Conservation (phyloP, 2,888 invertebrate species). For the Dioctria rufipes region DNA sequence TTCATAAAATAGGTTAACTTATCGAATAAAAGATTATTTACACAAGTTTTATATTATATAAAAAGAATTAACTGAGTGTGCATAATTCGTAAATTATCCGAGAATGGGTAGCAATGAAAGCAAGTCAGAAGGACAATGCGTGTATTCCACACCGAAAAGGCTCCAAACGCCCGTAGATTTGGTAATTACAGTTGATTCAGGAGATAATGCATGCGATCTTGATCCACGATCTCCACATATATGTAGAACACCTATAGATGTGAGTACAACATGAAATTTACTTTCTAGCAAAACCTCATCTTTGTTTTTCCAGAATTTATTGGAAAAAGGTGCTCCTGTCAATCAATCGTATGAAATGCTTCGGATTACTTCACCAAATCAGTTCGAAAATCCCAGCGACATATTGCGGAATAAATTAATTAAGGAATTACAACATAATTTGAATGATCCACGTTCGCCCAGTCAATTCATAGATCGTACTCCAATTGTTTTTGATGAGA, state of each 20-base stretch:
- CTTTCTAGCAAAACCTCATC: background rate
- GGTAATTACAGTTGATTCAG: slow-evolving; percentile 19
- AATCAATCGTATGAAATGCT: background rate
- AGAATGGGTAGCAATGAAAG: slow-evolving; percentile 26
- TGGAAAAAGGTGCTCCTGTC: background rate
- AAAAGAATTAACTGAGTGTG: too few relatives aligned
- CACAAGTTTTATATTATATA: too few relatives aligned
- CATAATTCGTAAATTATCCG: background rate
- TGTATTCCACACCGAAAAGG: slow-evolving; percentile 16
- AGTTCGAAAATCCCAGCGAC: slow-evolving; percentile 5
- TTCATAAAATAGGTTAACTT: too few relatives aligned
- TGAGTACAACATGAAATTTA: slow-evolving; percentile 17
- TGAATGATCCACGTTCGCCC: slow-evolving; percentile 59
- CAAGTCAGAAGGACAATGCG: slow-evolving; percentile 21
- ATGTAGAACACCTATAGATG: slow-evolving; percentile 57
- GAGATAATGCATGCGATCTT: background rate
- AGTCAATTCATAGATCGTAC: slow-evolving; percentile 56
- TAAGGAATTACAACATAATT: slow-evolving; percentile 21
- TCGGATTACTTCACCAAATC: background rate
- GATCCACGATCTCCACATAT: slow-evolving; percentile 58
- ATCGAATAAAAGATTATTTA: too few relatives aligned
- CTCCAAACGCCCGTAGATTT: background rate
- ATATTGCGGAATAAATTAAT: slow-evolving; percentile 35
- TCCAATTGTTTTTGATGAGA: slow-evolving; percentile 55
- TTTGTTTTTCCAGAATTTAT: background rate